phyloP scores from a whole-genome alignment of 2,888 invertebrate species.

The Drosophila acutilabella region DNA sequence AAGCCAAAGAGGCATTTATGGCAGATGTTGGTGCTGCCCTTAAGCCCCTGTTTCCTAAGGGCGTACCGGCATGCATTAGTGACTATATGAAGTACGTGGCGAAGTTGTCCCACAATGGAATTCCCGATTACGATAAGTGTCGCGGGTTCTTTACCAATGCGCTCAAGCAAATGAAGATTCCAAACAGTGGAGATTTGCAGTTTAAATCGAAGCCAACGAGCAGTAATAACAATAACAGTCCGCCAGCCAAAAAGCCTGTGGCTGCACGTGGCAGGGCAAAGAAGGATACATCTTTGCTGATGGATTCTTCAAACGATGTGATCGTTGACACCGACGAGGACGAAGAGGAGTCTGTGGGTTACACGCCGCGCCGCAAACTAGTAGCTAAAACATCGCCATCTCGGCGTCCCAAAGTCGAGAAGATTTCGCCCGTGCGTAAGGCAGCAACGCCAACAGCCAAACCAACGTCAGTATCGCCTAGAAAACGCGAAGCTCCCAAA shows the following conservation, averaged over 20 bases:
- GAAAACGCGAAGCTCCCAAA: slow-evolving; percentile 32
- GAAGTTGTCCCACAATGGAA: slow-evolving; percentile 89
- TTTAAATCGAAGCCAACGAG: slow-evolving; percentile 65
- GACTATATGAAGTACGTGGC: slow-evolving; percentile 90
- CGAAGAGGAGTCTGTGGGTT: slow-evolving; percentile 48
- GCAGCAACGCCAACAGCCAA: slow-evolving; percentile 20
- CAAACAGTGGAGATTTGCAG: slow-evolving; percentile 87
- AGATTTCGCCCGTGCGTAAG: slow-evolving; percentile 27
- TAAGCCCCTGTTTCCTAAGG: slow-evolving; percentile 80
- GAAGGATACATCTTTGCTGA: slow-evolving; percentile 19
- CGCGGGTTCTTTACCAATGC: slow-evolving; percentile 88
- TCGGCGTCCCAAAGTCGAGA: slow-evolving; percentile 14
- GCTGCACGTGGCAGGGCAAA: slow-evolving; percentile 20
- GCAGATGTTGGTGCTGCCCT: slow-evolving; percentile 83
- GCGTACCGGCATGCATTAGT: slow-evolving; percentile 86
- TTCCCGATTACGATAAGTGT: slow-evolving; percentile 91
- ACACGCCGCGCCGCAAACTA: slow-evolving; percentile 47
- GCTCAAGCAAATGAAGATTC: slow-evolving; percentile 87
- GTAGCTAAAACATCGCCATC: slow-evolving; percentile 19
- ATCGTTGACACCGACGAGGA: slow-evolving; percentile 75
- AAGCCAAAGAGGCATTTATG: slow-evolving; percentile 90
- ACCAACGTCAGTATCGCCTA: slow-evolving; percentile 47
- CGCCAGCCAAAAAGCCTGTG: slow-evolving; percentile 40
- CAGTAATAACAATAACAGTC: slow-evolving; percentile 51
- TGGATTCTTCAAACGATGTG: slow-evolving; percentile 53